Evolutionary conservation across 1,140 invertebrate species (phyloP).

Genomic region (Apis florea): DNA sequence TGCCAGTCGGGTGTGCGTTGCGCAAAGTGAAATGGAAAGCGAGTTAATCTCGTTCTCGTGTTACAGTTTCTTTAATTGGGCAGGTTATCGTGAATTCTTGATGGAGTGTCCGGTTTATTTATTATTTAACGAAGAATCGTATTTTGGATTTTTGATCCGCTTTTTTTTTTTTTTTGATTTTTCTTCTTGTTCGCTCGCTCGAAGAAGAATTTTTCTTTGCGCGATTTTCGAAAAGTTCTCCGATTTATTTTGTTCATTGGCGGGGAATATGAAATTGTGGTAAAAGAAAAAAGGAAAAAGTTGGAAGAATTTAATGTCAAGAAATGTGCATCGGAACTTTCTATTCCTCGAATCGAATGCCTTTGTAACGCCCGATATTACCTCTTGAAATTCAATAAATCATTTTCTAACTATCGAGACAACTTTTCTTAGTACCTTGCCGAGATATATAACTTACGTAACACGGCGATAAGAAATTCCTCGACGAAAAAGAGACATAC

Average conservation of each 20-base stretch:
- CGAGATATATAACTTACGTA: not conserved
- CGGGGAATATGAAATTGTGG: too few species aligned
- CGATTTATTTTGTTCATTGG: too few species aligned
- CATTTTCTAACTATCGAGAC: not conserved
- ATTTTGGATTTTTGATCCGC: too few species aligned
- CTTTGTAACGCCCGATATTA: too few species aligned
- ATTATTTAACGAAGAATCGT: not conserved
- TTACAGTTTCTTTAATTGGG: slow-evolving; percentile 44
- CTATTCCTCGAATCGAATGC: too few species aligned
- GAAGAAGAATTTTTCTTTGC: too few species aligned
- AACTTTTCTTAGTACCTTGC: not conserved
- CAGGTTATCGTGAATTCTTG: slow-evolving; percentile 1
- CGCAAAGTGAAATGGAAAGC: slow-evolving; percentile 39
- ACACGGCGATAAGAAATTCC: not conserved
- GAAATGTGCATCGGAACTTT: too few species aligned
- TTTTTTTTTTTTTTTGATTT: too few species aligned
- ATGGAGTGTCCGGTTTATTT: not conserved
- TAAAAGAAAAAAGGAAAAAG: too few species aligned
- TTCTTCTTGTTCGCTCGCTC: too few species aligned
- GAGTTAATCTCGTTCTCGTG: slow-evolving; percentile 27
- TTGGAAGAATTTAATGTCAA: too few species aligned
- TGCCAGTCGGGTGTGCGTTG: not conserved
- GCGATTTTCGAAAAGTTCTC: too few species aligned
- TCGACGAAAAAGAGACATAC: slow-evolving; percentile 1
- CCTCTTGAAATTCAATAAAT: not conserved